phyloP scores from a whole-genome alignment of 2,888 invertebrate genomes.

The Hydraecia micacea region DNA sequence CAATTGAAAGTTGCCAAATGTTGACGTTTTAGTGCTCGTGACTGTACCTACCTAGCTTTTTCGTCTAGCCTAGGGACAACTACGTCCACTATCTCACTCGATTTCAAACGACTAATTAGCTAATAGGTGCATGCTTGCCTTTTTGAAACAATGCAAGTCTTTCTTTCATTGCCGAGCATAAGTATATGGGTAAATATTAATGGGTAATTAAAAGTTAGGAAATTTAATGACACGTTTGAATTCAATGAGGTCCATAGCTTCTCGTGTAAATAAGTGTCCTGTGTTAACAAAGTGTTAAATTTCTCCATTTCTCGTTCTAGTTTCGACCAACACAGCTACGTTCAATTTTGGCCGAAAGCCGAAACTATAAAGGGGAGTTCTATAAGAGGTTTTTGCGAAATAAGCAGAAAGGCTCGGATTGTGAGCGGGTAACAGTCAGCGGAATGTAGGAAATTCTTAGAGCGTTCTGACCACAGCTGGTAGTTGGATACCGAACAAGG shows the following conservation, averaged over 20 bases:
- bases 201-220: not conserved
- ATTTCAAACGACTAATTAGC: not conserved
- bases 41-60: no score
- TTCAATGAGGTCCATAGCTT: not conserved
- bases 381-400: conserved; percentile 14
- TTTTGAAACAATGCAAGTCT: not conserved
- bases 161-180: not conserved
- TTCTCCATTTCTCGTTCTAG: not conserved
- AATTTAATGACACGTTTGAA: not conserved
- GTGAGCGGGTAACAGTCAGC: conserved; percentile 9
- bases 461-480: conserved; percentile 21
- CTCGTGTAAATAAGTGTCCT: no score
- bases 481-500: not conserved
- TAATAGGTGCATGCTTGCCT: not conserved
- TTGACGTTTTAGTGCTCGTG: no score
- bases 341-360: conserved; percentile 9
- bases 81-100: not conserved
- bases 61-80: no score
- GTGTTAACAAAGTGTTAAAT: not conserved
- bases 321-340: not conserved
- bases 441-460: conserved; percentile 31
- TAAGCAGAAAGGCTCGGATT: conserved; percentile 10
- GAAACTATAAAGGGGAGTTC: conserved; percentile 11
- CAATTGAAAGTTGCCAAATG: no score
- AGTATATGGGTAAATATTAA: not conserved